Evolutionary conservation across 2,888 invertebrate species (phyloP).

Genomic region (Calliphora vomitoria): DNA sequence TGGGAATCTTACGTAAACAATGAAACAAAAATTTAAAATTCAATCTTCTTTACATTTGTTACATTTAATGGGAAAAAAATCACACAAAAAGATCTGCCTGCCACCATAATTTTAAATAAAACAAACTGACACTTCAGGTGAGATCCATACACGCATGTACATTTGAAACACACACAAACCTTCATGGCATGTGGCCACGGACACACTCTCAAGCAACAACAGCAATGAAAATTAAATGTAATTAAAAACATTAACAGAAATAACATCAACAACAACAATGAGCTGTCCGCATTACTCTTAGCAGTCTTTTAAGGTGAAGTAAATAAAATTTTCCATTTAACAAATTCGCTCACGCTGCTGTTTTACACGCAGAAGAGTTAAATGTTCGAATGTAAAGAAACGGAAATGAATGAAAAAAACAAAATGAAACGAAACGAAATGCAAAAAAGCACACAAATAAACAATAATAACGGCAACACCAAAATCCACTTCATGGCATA

Average conservation of each 20-base stretch:
- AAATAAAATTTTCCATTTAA: slow-evolving; percentile 35
- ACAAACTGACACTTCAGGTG: slow-evolving; percentile 55
- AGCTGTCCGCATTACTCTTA: slow-evolving; percentile 1
- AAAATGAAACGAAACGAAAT: slow-evolving; percentile 1
- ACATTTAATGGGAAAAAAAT: neutral
- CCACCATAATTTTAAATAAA: slow-evolving; percentile 32
- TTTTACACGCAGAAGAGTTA: neutral
- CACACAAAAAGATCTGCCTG: neutral
- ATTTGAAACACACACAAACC: neutral
- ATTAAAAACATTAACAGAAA: slow-evolving; percentile 63
- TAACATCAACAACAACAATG: neutral
- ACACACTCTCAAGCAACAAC: slow-evolving; percentile 7
- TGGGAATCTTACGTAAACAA: neutral
- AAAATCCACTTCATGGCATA: slow-evolving; percentile 53
- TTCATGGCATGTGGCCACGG: neutral
- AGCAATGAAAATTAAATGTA: slow-evolving; percentile 56
- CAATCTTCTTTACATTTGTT: slow-evolving; percentile 12
- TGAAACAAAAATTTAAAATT: neutral
- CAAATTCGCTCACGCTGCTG: neutral
- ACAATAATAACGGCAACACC: slow-evolving; percentile 21
- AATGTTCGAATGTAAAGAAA: slow-evolving; percentile 6
- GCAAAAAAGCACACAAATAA: neutral
- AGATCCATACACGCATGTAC: slow-evolving; percentile 6
- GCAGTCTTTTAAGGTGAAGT: neutral
- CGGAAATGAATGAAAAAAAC: neutral